A percentile compares a stretch with the other conserved stretches of the same genome.
Conservation (phyloP, 2,797 vertebrate genomes). For the Pseudocheirus occidentalis region DNA sequence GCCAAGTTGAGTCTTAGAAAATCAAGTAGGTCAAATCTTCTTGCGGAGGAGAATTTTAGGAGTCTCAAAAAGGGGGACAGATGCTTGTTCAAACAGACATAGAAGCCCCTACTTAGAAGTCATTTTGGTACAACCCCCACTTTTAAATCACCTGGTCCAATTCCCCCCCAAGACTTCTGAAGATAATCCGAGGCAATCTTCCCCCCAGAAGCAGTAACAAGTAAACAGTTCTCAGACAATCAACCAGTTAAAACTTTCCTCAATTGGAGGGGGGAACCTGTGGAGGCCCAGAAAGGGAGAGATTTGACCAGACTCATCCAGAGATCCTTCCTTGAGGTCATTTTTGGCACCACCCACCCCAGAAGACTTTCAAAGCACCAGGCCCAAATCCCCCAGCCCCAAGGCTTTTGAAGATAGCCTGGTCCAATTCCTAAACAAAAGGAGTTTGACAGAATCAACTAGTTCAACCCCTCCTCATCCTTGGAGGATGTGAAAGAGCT, state of each 20-base stretch:
- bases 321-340: not conserved
- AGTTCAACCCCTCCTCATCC: too few relatives aligned
- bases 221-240: not conserved
- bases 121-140: not conserved
- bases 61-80: not conserved
- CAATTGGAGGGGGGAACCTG: not conserved
- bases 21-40: not conserved
- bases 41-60: not conserved
- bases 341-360: not conserved
- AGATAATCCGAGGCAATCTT: not conserved
- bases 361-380: not conserved
- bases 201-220: not conserved
- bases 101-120: not conserved
- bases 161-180: not conserved
- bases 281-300: too few relatives aligned
- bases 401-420: not conserved
- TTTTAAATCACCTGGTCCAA: not conserved
- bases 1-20: too few relatives aligned
- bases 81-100: not conserved
- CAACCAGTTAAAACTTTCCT: not conserved
- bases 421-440: too few relatives aligned
- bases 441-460: too few relatives aligned
- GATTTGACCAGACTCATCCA: not conserved
- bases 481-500: too few relatives aligned
- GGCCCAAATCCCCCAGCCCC: not conserved